Base-by-base conservation (phyloP, 2,113 vertebrate genomes). In the Nibea albiflora region DNA sequence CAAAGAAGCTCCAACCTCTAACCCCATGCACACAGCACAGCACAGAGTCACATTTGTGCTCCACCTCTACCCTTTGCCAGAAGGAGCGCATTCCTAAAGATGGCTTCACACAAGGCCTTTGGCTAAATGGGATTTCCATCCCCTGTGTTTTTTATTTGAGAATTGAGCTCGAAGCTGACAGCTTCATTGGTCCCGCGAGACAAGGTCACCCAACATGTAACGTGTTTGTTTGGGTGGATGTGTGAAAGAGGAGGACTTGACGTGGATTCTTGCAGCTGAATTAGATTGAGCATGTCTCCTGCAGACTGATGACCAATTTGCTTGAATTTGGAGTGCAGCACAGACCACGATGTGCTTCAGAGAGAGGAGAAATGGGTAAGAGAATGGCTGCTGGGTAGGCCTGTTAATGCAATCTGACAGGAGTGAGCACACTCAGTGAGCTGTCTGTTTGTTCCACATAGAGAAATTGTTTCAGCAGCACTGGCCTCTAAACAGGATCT, bases 341-440 rank as follows among this genome's bases (percentile, higher is more conserved):
- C 28, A 1, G 42, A 69, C 60, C 75, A 52, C 44, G 54, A 49
- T 80, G 81, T 72, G 80, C 31, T 49, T 28, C 46, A 64, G 70
- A 78, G 67, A 49, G 58, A 74, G 79, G 31, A 17, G 46, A 78
- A 31, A 10, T 61, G 35, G 35, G 66, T 39, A 61, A 85, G 58
- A 73, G 81, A 86, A 47, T 64, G 66, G 61, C 71, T 61, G 72
- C 42, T 68, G 78, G 69, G 87, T 9, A 73, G 70, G 81, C 70
- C 68, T 63, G 72, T 85, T 95, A 93, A 94, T 92, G 79, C 77
- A 86, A 90, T n/a, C 77, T 94, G 91, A 94, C 93, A 94, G 91
- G 83, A 94, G 82, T 93, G 91, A 94, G 88, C 92, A 92, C 87
- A 88, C 88, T 94, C 87, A 91, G 90, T 89, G 88, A 91, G 89